Evolutionary conservation across 2,888 invertebrate genomes (phyloP).

Genomic region (Tetheella fluctuosa): DNA sequence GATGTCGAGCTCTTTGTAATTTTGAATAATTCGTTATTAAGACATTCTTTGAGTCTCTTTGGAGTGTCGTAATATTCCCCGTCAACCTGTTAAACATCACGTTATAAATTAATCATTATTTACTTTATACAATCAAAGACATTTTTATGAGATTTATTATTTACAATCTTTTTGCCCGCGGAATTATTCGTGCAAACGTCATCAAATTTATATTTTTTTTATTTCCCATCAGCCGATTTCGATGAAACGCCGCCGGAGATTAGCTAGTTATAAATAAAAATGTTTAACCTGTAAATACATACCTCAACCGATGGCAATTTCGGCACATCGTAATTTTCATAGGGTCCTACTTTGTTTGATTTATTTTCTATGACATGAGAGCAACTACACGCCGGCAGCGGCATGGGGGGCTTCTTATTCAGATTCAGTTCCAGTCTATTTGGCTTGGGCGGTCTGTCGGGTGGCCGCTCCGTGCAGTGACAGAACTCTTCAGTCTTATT

Average conservation of each 20-base stretch:
- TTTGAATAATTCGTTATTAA: conserved; percentile 79
- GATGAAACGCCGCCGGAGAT: no score
- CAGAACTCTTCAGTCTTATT: conserved; percentile 56
- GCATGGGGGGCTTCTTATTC: conserved; percentile 63
- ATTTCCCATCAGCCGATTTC: no score
- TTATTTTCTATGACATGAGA: conserved; percentile 48
- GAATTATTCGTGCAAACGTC: no score
- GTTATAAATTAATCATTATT: conserved; percentile 15
- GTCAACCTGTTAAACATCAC: conserved; percentile 53
- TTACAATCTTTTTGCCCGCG: no score
- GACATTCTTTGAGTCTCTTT: conserved; percentile 87
- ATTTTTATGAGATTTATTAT: neutral
- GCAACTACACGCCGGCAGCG: conserved; percentile 52
- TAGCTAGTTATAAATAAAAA: neutral
- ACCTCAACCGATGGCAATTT: conserved; percentile 84
- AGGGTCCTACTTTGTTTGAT: conserved; percentile 79
- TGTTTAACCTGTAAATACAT: conserved; percentile 44
- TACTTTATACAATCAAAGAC: neutral
- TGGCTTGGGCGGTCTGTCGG: conserved; percentile 86
- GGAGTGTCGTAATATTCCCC: conserved; percentile 90
- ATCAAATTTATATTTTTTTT: conserved; percentile 8
- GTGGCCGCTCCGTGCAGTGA: conserved; percentile 63
- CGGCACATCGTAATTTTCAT: conserved; percentile 92
- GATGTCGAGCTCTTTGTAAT: conserved; percentile 79
- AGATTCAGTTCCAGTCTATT: conserved; percentile 52